Base-by-base conservation (phyloP, 2,797 vertebrate species). In the Spinus olivaceus region DNA sequence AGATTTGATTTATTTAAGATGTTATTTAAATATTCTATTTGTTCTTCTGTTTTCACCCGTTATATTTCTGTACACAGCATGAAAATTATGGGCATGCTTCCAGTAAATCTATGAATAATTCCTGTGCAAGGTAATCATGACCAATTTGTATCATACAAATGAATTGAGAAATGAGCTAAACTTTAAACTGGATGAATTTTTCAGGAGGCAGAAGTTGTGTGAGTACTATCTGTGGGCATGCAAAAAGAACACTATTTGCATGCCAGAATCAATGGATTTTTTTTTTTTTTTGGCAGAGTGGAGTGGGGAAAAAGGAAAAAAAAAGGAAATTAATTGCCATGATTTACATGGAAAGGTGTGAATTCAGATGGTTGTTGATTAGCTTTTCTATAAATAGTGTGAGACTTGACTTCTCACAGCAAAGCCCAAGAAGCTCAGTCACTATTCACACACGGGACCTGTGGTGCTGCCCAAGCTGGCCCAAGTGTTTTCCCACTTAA, bases 381-480 rank as follows among this genome's bases (percentile, higher is more conserved):
- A 76, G 27, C 9, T 80, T 76, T 80, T n/a, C 17, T 49, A 19
- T 16, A 10, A 28, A 44, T 33, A 6, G 7, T 46, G 7, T 37
- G 19, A 79, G 27, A 18, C 16, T 32, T 76, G 37, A 54, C 30
- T 82, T 33, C 33, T 33, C 33, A 33, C 33, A 33, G 33, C 33
- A 33, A 33, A 33, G 33, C 33, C 33, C 33, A 33, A 54, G 64
- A 25, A 65, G 32, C 37, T 77, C n/a, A 80, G 51, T 82, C 39
- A 46, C 10, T 47, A 9, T 18, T 70, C 50, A 25, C 17, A 35
- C 2, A 2, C 28, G 9, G 16, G 28, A 37, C 7, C 47, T 56
- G 37, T 16, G 16, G 8, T 54, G 35, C 12, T 82, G 35, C 32
- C 32, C 0, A 0, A 82, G 13, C 7, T 69, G 20, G 23, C 27